Conservation (phyloP, 2,113 vertebrate species). For the Pardalotus punctatus region DNA sequence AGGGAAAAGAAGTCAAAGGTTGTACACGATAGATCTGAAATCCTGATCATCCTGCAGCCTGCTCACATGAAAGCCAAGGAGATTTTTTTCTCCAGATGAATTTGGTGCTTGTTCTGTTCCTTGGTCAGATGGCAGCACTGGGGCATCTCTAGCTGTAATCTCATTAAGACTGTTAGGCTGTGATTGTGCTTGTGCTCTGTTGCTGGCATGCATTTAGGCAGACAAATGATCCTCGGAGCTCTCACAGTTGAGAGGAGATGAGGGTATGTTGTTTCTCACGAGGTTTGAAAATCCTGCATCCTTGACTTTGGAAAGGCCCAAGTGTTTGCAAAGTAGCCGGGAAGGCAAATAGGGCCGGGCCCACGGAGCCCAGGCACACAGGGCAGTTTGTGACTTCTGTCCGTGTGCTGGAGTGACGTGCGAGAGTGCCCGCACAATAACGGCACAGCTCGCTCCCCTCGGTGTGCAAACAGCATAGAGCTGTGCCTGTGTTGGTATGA, state of each 20-base stretch:
- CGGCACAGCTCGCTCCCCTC: constrained; percentile 17
- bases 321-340: background rate
- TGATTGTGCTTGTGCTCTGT: background rate
- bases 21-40: background rate
- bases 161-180: background rate
- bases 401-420: background rate
- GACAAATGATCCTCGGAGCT: background rate
- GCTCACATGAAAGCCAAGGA: background rate
- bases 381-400: background rate
- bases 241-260: background rate
- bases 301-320: background rate
- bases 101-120: background rate
- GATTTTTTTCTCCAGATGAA: background rate
- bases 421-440: background rate
- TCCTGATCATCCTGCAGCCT: background rate
- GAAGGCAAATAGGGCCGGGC: background rate
- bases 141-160: constrained; percentile 6
- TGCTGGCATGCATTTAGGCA: background rate
- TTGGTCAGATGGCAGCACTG: background rate
- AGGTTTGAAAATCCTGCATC: background rate
- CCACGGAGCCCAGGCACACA: background rate
- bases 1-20: background rate
- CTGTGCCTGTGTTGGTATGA: constrained; percentile 47
- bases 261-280: background rate
- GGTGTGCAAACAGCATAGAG: constrained; percentile 35